These are phyloP conservation scores for Drosophila parabipectinata DNA, from an alignment of 1,140 invertebrate genomes.

Conservation along the genomic window DNA sequence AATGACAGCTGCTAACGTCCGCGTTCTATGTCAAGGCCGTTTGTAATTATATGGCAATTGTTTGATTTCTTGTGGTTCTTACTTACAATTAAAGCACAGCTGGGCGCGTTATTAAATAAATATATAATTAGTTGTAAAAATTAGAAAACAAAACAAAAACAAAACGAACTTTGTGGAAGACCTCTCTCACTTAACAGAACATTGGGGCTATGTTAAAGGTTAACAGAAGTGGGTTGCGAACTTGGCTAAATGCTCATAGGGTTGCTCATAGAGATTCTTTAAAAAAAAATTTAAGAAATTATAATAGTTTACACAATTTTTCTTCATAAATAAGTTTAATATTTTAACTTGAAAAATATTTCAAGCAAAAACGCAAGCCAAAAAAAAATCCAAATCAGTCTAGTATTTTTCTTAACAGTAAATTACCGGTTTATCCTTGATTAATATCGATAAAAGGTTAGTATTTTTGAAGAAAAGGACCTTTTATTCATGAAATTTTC, in stretches of 20 bases:
- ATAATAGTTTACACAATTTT: too few species aligned
- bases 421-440: too few species aligned
- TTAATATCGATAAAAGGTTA: too few species aligned
- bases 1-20: constrained; percentile 14
- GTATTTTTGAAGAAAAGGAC: too few species aligned
- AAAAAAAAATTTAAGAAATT: too few species aligned
- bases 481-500: too few species aligned
- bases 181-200: neutral
- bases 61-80: constrained; percentile 6
- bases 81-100: constrained; percentile 10
- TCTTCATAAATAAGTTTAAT: too few species aligned
- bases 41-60: constrained; percentile 9
- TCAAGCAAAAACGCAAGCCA: too few species aligned
- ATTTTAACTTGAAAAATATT: too few species aligned
- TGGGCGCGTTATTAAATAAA: constrained; percentile 7
- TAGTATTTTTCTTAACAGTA: too few species aligned
- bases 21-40: constrained; percentile 30
- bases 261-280: neutral
- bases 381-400: too few species aligned
- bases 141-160: constrained; percentile 3
- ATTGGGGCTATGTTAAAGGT: neutral
- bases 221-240: neutral
- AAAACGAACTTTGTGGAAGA: constrained; percentile 2
- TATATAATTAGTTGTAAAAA: constrained; percentile 6
- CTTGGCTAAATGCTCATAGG: neutral